Conservation (phyloP, 2,888 invertebrate genomes). For the Anarsia innoxiella region DNA sequence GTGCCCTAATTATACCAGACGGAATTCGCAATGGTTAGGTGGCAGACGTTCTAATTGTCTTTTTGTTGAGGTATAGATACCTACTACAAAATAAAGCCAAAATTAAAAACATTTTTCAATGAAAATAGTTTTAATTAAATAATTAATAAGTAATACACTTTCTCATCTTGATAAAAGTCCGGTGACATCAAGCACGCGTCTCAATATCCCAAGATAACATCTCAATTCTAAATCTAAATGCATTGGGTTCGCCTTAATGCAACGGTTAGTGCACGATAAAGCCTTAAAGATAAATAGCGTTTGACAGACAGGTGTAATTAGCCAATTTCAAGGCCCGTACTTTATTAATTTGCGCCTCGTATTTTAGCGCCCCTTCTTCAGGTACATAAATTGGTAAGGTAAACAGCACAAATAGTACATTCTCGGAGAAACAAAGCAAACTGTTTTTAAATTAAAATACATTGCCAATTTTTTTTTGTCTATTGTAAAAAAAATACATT, state of each 20-base stretch:
- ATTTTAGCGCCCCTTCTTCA: background rate
- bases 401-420: too few relatives aligned
- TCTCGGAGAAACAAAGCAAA: too few relatives aligned
- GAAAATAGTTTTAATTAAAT: too few relatives aligned
- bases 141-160: too few relatives aligned
- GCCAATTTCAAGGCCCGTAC: constrained; percentile 22
- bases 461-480: background rate
- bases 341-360: background rate
- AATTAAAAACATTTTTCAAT: too few relatives aligned
- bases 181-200: constrained; percentile 8
- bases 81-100: too few relatives aligned
- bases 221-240: constrained; percentile 31
- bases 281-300: constrained; percentile 40
- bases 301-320: constrained; percentile 70
- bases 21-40: too few relatives aligned
- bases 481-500: background rate
- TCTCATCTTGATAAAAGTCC: background rate
- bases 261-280: constrained; percentile 52
- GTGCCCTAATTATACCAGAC: too few relatives aligned
- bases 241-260: constrained; percentile 24
- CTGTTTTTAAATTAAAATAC: background rate
- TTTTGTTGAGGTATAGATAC: too few relatives aligned
- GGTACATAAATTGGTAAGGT: too few relatives aligned
- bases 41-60: too few relatives aligned
- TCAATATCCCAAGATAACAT: constrained; percentile 16